Evolutionary conservation across 2,113 vertebrate genomes (phyloP), one percentile per base, ranked within the genome.

Genomic region (Pomatorhinus ruficollis): DNA sequence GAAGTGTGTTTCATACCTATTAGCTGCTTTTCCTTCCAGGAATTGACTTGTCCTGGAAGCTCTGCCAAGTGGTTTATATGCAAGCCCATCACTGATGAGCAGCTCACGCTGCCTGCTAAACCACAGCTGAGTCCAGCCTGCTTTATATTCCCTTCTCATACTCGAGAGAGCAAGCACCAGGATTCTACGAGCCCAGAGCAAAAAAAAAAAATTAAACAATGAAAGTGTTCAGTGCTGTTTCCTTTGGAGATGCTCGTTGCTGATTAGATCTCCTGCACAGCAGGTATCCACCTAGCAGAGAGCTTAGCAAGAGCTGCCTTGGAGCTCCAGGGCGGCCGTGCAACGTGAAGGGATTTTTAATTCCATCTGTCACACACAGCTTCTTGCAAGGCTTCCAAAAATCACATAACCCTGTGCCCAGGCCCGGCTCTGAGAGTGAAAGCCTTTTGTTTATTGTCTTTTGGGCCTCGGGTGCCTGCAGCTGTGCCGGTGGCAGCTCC

Each of bases 361-460:
- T 97, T 97, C 82, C 93, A 81, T 93, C 82, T 95, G 89, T 95
- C 95, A 66, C 87, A 91, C 94, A 60, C 71, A 52, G 5, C 54
- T 53, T 77, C 30, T 63, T 94, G 87, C 94, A 64, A 93, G 52
- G 60, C 70, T 93, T 97, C 96, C 97, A 97, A 97, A 91, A 97
- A 93, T 95, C 95, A 97, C 97, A 97, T 83, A 95, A 95, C 95
- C 93, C 85, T 2, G 0, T 95, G 87, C 93, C 94, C 93, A 93
- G 68, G 35, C 71, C 87, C 2, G 0, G 54, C 94, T 94, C 89
- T 17, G 87, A 27, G 74, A 86, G 75, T 4, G 0, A 60, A 91
- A 90, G 87, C 84, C 87, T 91, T 96, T 96, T 97, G 91, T 96
- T 97, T 97, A 95, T 97, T 97, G 96, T 97, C 82, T 91, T 90